Evolutionary conservation across 2,113 vertebrate species (phyloP), one percentile per base, ranked within the genome.

Genomic region (Todiramphus chloris): DNA sequence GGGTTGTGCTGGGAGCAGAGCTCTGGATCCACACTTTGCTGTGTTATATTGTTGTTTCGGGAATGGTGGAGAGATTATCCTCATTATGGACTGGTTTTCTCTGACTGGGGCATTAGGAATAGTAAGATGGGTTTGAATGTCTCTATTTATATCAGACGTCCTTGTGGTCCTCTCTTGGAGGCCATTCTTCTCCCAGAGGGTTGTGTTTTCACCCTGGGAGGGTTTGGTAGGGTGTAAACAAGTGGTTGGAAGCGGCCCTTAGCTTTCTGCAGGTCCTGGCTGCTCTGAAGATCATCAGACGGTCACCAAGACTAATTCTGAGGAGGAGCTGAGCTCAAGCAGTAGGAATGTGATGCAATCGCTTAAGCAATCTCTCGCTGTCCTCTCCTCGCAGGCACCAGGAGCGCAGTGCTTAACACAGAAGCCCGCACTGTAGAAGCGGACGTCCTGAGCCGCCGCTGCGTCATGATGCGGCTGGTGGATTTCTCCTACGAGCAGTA

Each of bases 401-500:
- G 99, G 80, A 99, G 99, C 8, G 99, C 99, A 0, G 99, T 99
- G 96, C 96, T 99, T 13, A 99, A 99, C 97, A 99, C 99, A 0
- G 99, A 99, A 96, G 99, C 99, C 0, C 99, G 99, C 89, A 99
- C 99, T 0, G 97, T 98, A 14, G 99, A 99, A 44, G 99, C 99
- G 1, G 99, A 99, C 2, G 99, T 99, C 83, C 97, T 99, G 96
- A 99, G 99, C 98, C 99, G 99, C 44, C 99, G 99, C 96, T 99
- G 99, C 3, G 99, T 99, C 70, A 98, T 99, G 92, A 99, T 99
- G 98, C 98, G 99, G 17, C 98, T 99, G 82, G 97, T 97, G 46
- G 99, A 99, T 75, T 99, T 99, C 97, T 99, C 99, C 35, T 99
- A 99, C 1, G 99, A 99, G 88, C 98, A 98, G 94, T 99, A 99